Percentiles rank a stretch among this genome's conserved stretches.
Conservation (phyloP, 2,113 vertebrate genomes). For the Puma concolor region DNA sequence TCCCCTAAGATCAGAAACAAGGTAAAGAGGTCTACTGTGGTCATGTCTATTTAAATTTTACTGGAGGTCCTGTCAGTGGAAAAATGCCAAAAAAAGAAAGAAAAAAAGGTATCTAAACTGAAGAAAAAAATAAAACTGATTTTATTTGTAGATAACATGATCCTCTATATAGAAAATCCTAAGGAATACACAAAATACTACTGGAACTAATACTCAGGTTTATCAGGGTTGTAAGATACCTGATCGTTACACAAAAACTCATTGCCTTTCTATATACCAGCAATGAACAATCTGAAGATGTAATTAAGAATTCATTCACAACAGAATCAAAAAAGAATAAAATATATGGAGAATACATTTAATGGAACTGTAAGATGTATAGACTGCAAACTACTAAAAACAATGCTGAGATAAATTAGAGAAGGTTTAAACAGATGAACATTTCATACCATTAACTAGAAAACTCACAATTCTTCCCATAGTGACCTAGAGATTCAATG, state of each 20-base stretch:
- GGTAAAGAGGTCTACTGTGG: neutral
- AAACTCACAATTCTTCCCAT: neutral
- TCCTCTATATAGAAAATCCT: neutral
- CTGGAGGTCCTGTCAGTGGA: neutral
- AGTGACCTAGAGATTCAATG: neutral
- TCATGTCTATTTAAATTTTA: neutral
- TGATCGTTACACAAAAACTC: neutral
- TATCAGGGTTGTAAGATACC: neutral
- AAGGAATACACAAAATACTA: neutral
- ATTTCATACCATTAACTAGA: neutral
- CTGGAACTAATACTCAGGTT: neutral
- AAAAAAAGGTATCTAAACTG: neutral
- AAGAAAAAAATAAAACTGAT: neutral
- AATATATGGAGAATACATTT: neutral
- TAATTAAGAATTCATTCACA: constrained; percentile 20
- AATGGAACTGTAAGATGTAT: neutral
- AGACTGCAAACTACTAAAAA: neutral
- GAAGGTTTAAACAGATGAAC: neutral
- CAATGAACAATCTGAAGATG: neutral
- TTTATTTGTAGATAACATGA: neutral
- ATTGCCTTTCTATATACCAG: neutral
- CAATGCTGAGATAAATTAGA: neutral
- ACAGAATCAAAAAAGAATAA: neutral
- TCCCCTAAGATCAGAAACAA: neutral
- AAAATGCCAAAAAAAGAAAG: neutral